Conservation (phyloP, 2,113 vertebrate species). For the Urocynchramus pylzowi region DNA sequence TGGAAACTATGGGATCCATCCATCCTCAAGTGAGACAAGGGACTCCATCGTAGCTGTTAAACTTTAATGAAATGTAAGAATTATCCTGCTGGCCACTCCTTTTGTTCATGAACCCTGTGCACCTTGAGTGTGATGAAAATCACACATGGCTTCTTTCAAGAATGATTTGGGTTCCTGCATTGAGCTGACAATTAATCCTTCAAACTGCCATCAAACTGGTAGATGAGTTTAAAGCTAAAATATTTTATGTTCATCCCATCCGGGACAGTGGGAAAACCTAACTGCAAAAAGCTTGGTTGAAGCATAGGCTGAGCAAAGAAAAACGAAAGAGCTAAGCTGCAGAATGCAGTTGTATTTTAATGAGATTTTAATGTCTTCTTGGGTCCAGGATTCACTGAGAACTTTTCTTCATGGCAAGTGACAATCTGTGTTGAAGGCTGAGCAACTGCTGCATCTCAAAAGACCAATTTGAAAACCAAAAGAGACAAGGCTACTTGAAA, state of each 20-base stretch:
- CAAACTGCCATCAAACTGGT: background rate
- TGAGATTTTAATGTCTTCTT: background rate
- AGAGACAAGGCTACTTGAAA: background rate
- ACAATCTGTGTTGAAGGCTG: background rate
- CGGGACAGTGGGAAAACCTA: background rate
- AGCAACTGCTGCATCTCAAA: background rate
- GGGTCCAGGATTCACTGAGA: background rate
- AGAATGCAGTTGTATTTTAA: background rate
- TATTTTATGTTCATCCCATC: background rate
- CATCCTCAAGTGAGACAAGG: background rate
- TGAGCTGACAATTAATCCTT: background rate
- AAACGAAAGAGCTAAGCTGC: background rate
- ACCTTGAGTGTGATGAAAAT: background rate
- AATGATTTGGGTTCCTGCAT: background rate
- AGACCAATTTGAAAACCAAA: background rate
- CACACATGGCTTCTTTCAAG: rapidly evolving
- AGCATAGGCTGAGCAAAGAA: background rate
- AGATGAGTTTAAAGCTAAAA: background rate
- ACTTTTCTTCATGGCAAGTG: background rate
- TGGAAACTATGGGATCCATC: background rate
- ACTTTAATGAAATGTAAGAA: background rate
- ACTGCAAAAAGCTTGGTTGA: background rate
- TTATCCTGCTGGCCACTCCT: background rate
- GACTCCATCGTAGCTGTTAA: background rate
- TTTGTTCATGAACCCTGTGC: background rate